Percentiles rank a stretch among this genome's conserved stretches.
Conservation (phyloP, 2,888 invertebrate species). For the Limnephilus lunatus region DNA sequence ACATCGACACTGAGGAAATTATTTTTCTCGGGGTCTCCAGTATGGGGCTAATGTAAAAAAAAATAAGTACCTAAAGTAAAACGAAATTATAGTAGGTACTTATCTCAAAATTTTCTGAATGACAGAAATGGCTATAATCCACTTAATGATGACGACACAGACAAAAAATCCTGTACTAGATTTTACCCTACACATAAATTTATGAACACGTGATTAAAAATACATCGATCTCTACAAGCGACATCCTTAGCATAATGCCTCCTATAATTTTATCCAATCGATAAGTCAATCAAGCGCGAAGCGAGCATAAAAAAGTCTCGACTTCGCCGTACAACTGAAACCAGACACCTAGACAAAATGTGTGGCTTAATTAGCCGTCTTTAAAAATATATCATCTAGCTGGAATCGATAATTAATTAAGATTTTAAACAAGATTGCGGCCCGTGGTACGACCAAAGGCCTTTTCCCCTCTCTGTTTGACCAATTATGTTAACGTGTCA, state of each 20-base stretch:
- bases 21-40: too few relatives aligned
- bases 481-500: conserved; percentile 56
- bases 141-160: too few relatives aligned
- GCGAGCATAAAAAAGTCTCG: background rate
- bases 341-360: conserved; percentile 46
- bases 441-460: conserved; percentile 11
- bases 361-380: conserved; percentile 45
- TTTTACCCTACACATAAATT: too few relatives aligned
- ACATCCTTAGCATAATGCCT: background rate
- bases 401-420: conserved; percentile 48
- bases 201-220: background rate
- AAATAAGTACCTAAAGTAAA: too few relatives aligned
- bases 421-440: conserved; percentile 53
- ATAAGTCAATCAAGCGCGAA: conserved; percentile 28
- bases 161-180: too few relatives aligned
- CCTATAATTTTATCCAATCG: conserved; percentile 1
- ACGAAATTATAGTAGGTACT: too few relatives aligned
- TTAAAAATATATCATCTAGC: conserved; percentile 42
- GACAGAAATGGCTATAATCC: too few relatives aligned
- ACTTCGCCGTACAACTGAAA: conserved; percentile 42
- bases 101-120: too few relatives aligned
- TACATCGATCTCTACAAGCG: background rate
- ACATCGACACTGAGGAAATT: too few relatives aligned
- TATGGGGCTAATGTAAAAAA: too few relatives aligned
- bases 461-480: conserved; percentile 53